Evolutionary conservation across 2,797 vertebrate species (phyloP).

Genomic region (Rhynchotus rufescens): DNA sequence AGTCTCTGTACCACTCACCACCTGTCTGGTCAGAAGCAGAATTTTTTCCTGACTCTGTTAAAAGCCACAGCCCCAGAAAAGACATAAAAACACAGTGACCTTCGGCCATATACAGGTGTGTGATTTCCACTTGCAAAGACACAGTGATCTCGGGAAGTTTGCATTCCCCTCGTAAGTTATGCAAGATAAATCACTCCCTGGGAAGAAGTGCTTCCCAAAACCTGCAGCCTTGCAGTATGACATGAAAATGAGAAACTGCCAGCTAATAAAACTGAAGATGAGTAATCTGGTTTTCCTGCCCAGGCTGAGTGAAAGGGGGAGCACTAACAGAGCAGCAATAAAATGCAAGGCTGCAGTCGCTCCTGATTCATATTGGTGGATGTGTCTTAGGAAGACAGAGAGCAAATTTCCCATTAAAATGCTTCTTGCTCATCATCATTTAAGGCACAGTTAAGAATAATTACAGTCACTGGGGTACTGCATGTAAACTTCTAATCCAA

Average conservation of each 20-base stretch:
- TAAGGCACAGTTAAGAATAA: not conserved
- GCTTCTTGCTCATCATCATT: not conserved
- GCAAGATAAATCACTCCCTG: not conserved
- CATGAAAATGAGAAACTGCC: constrained; percentile 6
- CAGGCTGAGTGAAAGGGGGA: constrained; percentile 29
- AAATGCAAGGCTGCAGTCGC: not conserved
- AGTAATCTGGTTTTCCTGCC: constrained; percentile 45
- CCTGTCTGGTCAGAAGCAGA: not conserved
- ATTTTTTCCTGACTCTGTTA: not conserved
- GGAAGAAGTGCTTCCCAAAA: constrained; percentile 23
- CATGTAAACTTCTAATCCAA: not conserved
- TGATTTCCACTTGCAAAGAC: not conserved
- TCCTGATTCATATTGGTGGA: not conserved
- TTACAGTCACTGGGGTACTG: not conserved
- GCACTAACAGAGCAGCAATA: constrained; percentile 6
- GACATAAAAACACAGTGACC: not conserved
- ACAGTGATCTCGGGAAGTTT: not conserved
- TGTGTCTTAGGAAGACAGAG: not conserved
- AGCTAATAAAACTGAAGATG: constrained; percentile 47
- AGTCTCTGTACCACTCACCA: not conserved
- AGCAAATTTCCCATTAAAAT: not conserved
- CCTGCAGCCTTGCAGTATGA: not conserved
- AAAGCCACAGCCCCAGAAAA: not conserved
- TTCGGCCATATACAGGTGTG: not conserved
- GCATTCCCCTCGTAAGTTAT: not conserved